Percentiles rank a stretch among this genome's conserved stretches.
phyloP scores from a whole-genome alignment of 2,797 vertebrate genomes.

The Gallinago nigripennis region DNA sequence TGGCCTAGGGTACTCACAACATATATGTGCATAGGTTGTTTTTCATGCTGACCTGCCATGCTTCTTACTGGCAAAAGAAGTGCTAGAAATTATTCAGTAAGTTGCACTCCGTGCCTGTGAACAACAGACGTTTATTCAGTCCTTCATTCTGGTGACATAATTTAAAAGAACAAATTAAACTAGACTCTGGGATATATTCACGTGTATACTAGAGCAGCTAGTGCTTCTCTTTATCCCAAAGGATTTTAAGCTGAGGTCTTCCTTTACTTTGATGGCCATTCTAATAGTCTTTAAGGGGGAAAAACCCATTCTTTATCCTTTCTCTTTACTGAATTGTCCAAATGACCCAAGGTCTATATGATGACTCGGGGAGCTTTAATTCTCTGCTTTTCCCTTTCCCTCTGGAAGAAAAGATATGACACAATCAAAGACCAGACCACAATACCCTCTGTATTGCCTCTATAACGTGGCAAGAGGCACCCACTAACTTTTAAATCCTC shows the following conservation, averaged over 20 bases:
- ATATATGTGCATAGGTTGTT: background rate
- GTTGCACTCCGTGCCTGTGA: background rate
- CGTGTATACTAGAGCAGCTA: background rate
- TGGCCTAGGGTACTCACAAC: background rate
- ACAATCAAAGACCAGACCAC: background rate
- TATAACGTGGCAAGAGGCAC: too few species aligned
- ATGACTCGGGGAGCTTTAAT: background rate
- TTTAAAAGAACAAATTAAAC: background rate
- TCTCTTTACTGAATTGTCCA: background rate
- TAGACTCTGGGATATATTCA: background rate
- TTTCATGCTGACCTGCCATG: background rate
- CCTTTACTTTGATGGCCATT: background rate
- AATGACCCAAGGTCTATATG: background rate
- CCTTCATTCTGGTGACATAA: background rate
- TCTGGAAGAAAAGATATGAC: background rate
- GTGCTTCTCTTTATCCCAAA: background rate
- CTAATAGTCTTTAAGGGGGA: background rate
- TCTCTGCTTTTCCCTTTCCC: background rate
- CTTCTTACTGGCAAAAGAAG: background rate
- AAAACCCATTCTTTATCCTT: rapidly evolving
- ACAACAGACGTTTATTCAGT: background rate
- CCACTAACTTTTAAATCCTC: background rate
- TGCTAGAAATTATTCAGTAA: background rate
- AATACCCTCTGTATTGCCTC: background rate
- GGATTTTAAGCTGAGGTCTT: background rate